Base-by-base conservation (phyloP, 1,140 invertebrate genomes). In the Drosophila baimaii region DNA sequence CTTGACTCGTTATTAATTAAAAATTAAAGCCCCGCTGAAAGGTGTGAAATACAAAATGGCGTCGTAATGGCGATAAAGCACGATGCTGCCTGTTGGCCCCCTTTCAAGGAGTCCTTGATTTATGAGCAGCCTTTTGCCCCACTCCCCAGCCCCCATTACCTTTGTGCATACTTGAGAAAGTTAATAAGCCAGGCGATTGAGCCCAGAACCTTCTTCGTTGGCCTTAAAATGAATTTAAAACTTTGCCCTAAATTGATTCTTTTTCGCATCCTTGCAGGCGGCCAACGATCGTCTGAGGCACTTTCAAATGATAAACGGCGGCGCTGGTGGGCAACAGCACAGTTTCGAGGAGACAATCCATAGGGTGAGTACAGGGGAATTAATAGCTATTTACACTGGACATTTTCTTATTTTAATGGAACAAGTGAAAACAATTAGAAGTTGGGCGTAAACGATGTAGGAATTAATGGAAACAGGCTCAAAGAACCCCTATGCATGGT, bases 271-370 rank as follows among this genome's bases (percentile, higher is more conserved):
- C 44, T 73, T 77, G 25, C 68, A 92, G 91, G 90, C 90, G 29
- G 90, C 91, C 77, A 92, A 96, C 93, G 95, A 96, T 92, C 94
- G 95, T 91, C 93, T 96, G 88, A 94, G 95, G 92, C 95, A 95
- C 93, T 94, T 96, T 76, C 95, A 96, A 93, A 95, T 91, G 73
- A 86, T 96, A 95, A 96, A 95, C 92, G 95, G 95, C 74, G 94
- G 94, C 8, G 83, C 71, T 66, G 82, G 84, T 27, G 95, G 68
- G 44, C 94, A 95, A 88, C 94, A 95, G 72, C 95, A 95, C 91
- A 96, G 95, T 91, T 97, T 97, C 91, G 96, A 97, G 93, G 96
- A 97, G 93, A 97, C 96, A 77, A 97, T 97, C 91, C 95, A 96
- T 92, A 95, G 95, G 94, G 96, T 96, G 93, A 94, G 94, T 86